Evolutionary conservation across 2,113 vertebrate species (phyloP).

Genomic region (Neoarius graeffei): DNA sequence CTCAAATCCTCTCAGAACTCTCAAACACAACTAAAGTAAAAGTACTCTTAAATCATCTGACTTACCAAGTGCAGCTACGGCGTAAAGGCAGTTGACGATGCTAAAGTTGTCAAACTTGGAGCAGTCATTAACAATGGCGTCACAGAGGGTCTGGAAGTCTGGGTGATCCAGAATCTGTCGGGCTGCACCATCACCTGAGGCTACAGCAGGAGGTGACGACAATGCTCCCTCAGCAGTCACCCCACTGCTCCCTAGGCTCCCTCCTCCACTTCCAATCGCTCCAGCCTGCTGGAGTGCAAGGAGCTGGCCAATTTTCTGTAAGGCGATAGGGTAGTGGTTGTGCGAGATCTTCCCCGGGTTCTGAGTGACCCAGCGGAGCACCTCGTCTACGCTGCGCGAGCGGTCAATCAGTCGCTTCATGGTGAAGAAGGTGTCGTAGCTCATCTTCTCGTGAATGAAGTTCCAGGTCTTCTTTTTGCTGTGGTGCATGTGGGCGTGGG

Average conservation of each 20-base stretch:
- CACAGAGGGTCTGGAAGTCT: constrained; percentile 83
- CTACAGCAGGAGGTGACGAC: not conserved
- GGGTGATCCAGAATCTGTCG: constrained; percentile 77
- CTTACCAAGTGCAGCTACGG: constrained; percentile 85
- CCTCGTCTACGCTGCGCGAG: constrained; percentile 82
- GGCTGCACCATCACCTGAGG: constrained; percentile 44
- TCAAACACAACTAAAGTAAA: not conserved
- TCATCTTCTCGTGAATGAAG: constrained; percentile 88
- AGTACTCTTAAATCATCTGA: not conserved
- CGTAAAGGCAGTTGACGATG: constrained; percentile 89
- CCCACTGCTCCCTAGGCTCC: not conserved
- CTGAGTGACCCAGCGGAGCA: constrained; percentile 91
- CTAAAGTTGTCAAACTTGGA: constrained; percentile 90
- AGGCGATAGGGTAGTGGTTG: constrained; percentile 87
- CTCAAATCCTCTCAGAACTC: not conserved
- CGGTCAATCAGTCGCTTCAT: constrained; percentile 90
- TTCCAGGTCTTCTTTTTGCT: constrained; percentile 82
- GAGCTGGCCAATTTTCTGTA: constrained; percentile 88
- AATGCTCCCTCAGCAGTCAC: not conserved
- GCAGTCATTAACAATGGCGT: constrained; percentile 82
- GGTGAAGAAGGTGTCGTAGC: constrained; percentile 87
- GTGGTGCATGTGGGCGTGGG: constrained; percentile 57
- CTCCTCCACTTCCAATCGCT: not conserved
- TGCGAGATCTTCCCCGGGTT: constrained; percentile 87
- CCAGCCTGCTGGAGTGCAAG: constrained; percentile 63